Percentiles rank a stretch among this genome's conserved stretches.
Evolutionary conservation across 2,888 invertebrate species (phyloP).

Genomic region (Ethmia dodecea): DNA sequence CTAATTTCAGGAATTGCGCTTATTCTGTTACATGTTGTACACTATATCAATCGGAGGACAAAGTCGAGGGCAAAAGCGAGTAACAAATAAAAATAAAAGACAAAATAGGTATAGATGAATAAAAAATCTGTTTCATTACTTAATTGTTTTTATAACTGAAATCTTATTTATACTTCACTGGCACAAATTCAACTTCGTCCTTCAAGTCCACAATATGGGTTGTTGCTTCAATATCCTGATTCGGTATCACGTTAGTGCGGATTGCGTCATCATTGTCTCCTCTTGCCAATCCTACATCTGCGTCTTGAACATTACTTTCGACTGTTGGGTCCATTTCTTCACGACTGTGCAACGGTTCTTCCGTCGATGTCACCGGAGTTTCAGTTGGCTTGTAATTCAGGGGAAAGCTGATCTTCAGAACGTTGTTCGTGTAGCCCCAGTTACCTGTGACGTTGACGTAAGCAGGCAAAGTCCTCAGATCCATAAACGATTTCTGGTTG

Average conservation of each 20-base stretch:
- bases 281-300: conserved; percentile 35
- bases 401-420: conserved; percentile 48
- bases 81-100: too few species aligned
- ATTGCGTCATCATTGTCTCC: conserved; percentile 28
- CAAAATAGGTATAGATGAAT: too few species aligned
- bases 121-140: too few species aligned
- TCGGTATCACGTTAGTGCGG: conserved; percentile 38
- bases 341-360: conserved; percentile 23
- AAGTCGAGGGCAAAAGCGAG: too few species aligned
- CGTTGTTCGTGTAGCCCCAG: conserved; percentile 43
- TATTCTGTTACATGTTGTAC: too few species aligned
- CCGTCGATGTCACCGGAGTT: conserved; percentile 3
- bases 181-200: conserved; percentile 56
- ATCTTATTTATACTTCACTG: conserved; percentile 35
- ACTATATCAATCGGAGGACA: too few species aligned
- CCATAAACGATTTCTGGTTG: conserved; percentile 34
- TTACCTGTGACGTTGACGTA: conserved; percentile 40
- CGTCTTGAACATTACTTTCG: conserved; percentile 24
- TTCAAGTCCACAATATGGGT: conserved; percentile 58
- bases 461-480: conserved; percentile 41
- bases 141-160: too few species aligned
- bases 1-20: too few species aligned
- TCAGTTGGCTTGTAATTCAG: conserved; percentile 23
- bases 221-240: conserved; percentile 42
- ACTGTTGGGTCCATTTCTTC: conserved; percentile 39